These are phyloP conservation scores for Willowsia nigromaculata DNA, from an alignment of 2,888 invertebrate species.

Conservation along the genomic window DNA sequence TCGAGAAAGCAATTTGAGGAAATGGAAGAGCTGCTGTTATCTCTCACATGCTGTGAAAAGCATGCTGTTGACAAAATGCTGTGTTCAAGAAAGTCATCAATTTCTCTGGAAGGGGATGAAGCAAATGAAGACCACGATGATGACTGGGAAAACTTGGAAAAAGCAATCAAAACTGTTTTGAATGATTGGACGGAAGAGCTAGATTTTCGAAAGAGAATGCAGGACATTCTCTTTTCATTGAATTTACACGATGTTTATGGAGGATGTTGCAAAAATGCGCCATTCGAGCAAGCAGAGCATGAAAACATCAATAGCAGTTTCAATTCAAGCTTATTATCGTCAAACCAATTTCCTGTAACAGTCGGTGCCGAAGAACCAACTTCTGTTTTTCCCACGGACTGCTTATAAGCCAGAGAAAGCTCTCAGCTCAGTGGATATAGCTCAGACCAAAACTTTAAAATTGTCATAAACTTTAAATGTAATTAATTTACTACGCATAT, in stretches of 20 bases:
- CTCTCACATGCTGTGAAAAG: slow-evolving; percentile 43
- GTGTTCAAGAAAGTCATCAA: not conserved
- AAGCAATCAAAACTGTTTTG: not conserved
- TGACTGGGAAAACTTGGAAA: slow-evolving; percentile 43
- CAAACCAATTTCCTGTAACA: not conserved
- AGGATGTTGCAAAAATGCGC: slow-evolving; percentile 11
- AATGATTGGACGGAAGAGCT: slow-evolving; percentile 57
- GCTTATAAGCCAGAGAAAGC: not conserved
- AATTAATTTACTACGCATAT: not conserved
- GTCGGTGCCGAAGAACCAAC: not conserved
- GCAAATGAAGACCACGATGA: not conserved
- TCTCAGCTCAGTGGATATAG: not conserved
- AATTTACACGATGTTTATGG: slow-evolving; percentile 34
- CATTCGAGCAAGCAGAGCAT: not conserved
- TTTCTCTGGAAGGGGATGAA: not conserved
- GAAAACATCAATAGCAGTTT: not conserved
- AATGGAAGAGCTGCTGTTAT: not conserved
- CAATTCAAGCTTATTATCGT: not conserved
- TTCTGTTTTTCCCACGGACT: not conserved
- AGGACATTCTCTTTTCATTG: slow-evolving; percentile 11
- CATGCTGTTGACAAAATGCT: slow-evolving; percentile 34
- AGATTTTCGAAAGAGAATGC: slow-evolving; percentile 5
- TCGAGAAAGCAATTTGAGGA: not conserved
- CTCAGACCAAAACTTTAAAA: not conserved
- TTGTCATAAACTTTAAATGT: not conserved